Conservation (phyloP, 2,113 vertebrate genomes). For the Dascyllus trimaculatus region DNA sequence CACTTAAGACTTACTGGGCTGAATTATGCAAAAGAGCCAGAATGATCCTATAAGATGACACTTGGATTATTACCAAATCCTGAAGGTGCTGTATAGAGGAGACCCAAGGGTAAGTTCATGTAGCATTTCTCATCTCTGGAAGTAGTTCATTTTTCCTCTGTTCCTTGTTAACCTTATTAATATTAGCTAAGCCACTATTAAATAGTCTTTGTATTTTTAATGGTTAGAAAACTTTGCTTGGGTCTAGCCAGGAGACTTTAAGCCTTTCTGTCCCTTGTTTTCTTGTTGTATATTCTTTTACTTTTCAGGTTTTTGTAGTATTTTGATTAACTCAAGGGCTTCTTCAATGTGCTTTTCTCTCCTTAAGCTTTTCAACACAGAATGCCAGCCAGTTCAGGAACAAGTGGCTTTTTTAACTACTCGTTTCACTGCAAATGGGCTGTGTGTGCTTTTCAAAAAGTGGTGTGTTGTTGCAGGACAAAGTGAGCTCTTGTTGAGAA, state of each 20-base stretch:
- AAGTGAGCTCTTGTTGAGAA: slow-evolving; percentile 40
- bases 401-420: slow-evolving; percentile 34
- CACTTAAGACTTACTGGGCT: too few relatives aligned
- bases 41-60: neutral
- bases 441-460: slow-evolving; percentile 5
- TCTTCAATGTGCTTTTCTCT: neutral
- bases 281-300: neutral
- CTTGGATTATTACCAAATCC: neutral
- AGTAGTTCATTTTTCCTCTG: too few relatives aligned
- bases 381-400: slow-evolving; percentile 11
- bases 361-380: slow-evolving; percentile 19
- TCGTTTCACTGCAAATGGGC: slow-evolving; percentile 36
- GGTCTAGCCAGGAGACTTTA: neutral
- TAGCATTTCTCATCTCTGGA: too few relatives aligned
- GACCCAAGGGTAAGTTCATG: neutral
- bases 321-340: slow-evolving; percentile 8
- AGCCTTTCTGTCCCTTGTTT: neutral
- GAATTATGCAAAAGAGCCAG: neutral
- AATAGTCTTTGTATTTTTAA: neutral
- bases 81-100: neutral
- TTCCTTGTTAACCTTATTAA: neutral
- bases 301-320: neutral
- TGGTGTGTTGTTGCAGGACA: slow-evolving; percentile 31
- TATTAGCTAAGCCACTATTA: too few relatives aligned
- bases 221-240: neutral